phyloP scores from a whole-genome alignment of 2,113 vertebrate genomes.

The Ptychochromis oligacanthus region DNA sequence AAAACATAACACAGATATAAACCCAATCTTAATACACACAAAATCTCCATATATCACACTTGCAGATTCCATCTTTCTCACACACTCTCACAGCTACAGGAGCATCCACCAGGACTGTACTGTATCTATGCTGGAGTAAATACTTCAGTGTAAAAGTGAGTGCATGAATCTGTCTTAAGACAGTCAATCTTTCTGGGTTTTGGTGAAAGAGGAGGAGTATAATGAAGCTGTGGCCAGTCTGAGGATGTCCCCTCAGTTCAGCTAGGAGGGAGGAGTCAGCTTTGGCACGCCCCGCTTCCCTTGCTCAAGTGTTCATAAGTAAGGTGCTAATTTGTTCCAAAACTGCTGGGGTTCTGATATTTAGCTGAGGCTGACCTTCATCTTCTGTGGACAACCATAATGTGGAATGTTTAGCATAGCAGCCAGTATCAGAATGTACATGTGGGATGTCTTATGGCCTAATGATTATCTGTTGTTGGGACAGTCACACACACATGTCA shows the following conservation, averaged over 20 bases:
- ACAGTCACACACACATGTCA: not conserved
- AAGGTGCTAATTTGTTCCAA: not conserved
- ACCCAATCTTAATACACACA: constrained; percentile 10
- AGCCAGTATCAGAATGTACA: not conserved
- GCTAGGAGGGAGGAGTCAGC: not conserved
- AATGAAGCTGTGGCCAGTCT: not conserved
- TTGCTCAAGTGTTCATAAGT: not conserved
- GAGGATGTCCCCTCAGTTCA: not conserved
- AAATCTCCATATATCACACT: not conserved
- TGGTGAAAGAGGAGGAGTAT: not conserved
- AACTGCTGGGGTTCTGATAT: not conserved
- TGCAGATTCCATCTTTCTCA: accelerated
- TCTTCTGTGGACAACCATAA: too few species aligned
- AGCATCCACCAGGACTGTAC: not conserved
- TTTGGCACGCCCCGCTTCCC: not conserved
- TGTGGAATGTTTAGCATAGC: too few species aligned
- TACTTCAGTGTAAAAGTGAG: not conserved
- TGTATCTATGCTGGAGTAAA: not conserved
- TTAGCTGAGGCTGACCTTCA: not conserved
- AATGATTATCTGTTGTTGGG: not conserved
- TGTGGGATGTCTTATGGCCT: not conserved
- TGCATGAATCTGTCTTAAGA: accelerated
- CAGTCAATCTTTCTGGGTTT: not conserved
- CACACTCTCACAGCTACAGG: not conserved
- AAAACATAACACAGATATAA: constrained; percentile 10